phyloP scores from a whole-genome alignment of 2,113 vertebrate species.

The Oreochromis niloticus region DNA sequence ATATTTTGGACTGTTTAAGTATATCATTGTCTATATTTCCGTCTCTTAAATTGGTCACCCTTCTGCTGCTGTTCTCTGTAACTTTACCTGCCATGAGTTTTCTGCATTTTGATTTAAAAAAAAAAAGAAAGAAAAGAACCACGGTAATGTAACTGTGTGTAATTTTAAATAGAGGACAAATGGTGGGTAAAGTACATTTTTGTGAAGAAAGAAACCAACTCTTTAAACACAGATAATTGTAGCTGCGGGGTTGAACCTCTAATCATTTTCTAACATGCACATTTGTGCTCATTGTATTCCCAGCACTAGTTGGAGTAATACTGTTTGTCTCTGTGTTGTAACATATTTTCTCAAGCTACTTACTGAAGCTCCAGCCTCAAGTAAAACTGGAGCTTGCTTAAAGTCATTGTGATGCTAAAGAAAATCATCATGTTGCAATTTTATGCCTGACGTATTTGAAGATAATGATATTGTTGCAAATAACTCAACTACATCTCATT shows the following conservation, averaged over 20 bases:
- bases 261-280: not conserved
- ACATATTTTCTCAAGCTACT: not conserved
- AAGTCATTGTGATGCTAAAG: slow-evolving; percentile 17
- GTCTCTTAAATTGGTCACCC: not conserved
- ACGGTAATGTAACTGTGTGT: not conserved
- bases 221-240: not conserved
- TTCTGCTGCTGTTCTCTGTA: not conserved
- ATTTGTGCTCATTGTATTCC: not conserved
- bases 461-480: slow-evolving; percentile 31
- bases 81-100: not conserved
- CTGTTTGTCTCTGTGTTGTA: not conserved
- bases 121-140: too few species aligned
- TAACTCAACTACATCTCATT: slow-evolving; percentile 27
- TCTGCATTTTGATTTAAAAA: rapidly evolving
- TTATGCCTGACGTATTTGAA: slow-evolving; percentile 23
- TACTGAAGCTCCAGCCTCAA: not conserved
- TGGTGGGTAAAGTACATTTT: not conserved
- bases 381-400: not conserved
- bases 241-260: not conserved
- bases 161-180: not conserved
- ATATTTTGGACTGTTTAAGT: not conserved
- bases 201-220: not conserved
- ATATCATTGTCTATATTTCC: not conserved
- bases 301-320: not conserved
- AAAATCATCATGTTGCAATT: not conserved